Evolutionary conservation across 1,140 invertebrate genomes (phyloP), one percentile per base, ranked within the genome.

Genomic region (Delia radicum): DNA sequence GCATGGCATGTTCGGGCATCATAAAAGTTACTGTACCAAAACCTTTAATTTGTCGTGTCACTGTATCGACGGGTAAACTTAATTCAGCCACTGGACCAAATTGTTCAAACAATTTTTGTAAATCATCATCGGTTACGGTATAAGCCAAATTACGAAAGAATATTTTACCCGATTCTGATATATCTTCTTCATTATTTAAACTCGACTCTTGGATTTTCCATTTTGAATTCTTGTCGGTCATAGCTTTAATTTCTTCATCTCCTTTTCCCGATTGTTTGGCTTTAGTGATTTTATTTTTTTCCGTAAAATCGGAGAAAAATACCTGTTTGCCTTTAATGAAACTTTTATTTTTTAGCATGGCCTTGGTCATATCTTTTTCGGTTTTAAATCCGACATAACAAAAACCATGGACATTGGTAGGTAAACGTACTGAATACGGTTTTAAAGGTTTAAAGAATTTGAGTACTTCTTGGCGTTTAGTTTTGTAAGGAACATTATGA

Each of bases 121-220:
- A 82, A 80, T 98, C 95, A 77, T 95, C 92, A 88, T 99, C 96
- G 1, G 92, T 97, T 4, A 92, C 91, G 1, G 92, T 91, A 85
- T 98, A 99, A 0, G 95, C 87, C 18, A 99, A 88, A 89, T 99
- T 99, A 78, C 98, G 89, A 12, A 99, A 89, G 90, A 97, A 99
- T 78, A 99, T 94, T 78, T 94, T 91, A 2, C 98, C 98, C 80
- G 96, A 96, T 86, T 96, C 95, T 2, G 91, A 94, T 75, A 97
- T 93, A 76, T 89, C 90, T 86, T 97, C 95, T 86, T 94, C 93
- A 80, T 91, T 90, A 81, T 91, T 91, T 7, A 94, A 80, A 26
- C 88, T 86, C 46, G 93, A 90, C 82, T 91, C 89, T 87, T 94
- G 94, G 79, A 90, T 89, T 80, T 91, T 90, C 92, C 91, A 93